phyloP scores from a whole-genome alignment of 1,140 invertebrate species.

The Aleiodes sp. region DNA sequence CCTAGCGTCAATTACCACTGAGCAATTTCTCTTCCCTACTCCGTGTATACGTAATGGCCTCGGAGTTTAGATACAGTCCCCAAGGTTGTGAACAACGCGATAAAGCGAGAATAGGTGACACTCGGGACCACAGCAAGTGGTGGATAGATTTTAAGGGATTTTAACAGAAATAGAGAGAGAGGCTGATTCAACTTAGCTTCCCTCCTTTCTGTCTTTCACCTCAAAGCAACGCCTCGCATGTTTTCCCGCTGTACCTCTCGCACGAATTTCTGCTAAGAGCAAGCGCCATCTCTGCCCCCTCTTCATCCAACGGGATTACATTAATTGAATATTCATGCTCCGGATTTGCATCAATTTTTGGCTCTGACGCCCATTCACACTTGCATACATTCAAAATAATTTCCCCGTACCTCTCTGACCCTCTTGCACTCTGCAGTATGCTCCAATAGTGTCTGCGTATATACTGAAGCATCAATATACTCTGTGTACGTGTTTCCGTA shows the following conservation, averaged over 20 bases:
- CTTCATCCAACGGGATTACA: constrained; percentile 50
- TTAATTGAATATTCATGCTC: constrained; percentile 58
- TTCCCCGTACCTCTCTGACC: too few relatives aligned
- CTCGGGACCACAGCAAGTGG: not conserved
- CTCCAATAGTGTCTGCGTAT: too few relatives aligned
- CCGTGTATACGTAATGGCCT: not conserved
- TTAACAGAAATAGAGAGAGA: not conserved
- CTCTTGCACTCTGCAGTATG: too few relatives aligned
- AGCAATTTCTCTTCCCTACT: constrained; percentile 21
- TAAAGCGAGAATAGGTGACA: constrained; percentile 29
- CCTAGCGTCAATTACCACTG: constrained; percentile 28
- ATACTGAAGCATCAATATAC: not conserved
- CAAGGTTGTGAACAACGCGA: constrained; percentile 24
- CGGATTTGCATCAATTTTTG: constrained; percentile 58
- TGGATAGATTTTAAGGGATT: not conserved
- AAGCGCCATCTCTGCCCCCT: constrained; percentile 13
- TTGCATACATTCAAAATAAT: not conserved
- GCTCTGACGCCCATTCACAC: constrained; percentile 18
- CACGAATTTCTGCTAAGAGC: constrained; percentile 40
- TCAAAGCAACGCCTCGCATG: too few relatives aligned
- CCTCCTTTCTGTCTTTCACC: too few relatives aligned
- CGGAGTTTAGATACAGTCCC: not conserved
- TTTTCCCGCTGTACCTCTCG: too few relatives aligned
- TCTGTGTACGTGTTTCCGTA: constrained; percentile 40
- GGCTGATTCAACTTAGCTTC: constrained; percentile 27